Conservation (phyloP, 2,888 invertebrate genomes). For the Ptilodon capucinus region DNA sequence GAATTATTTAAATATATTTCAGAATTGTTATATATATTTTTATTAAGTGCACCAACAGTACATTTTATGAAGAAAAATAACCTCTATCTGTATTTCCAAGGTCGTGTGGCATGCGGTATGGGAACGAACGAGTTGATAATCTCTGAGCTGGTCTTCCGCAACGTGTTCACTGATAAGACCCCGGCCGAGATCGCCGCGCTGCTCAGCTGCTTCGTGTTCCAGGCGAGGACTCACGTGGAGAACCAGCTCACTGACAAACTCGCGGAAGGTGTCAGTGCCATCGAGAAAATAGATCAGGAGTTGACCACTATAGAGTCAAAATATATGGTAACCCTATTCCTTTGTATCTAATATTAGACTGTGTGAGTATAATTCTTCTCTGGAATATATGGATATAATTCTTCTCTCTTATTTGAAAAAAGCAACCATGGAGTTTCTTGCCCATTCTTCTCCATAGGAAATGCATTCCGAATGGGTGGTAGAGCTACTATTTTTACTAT, state of each 20-base stretch:
- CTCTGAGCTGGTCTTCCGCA: conserved; percentile 96
- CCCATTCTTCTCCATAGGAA: too few species aligned
- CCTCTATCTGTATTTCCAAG: conserved; percentile 17
- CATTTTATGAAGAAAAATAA: too few species aligned
- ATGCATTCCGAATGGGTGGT: too few species aligned
- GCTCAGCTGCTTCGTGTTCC: conserved; percentile 96
- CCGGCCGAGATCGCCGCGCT: conserved; percentile 97
- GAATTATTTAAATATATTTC: too few species aligned
- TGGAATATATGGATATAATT: too few species aligned
- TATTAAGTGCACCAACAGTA: too few species aligned
- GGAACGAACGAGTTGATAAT: conserved; percentile 92
- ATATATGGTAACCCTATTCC: conserved; percentile 74
- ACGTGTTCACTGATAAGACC: conserved; percentile 92
- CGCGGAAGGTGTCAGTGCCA: conserved; percentile 85
- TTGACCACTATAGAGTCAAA: conserved; percentile 86
- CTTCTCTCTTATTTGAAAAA: too few species aligned
- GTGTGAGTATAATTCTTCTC: too few species aligned
- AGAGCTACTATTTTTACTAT: too few species aligned
- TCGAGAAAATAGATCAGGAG: conserved; percentile 86
- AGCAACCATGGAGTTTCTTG: too few species aligned
- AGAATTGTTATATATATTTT: too few species aligned
- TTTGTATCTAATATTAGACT: too few species aligned
- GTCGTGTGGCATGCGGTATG: conserved; percentile 75
- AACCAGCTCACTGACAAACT: conserved; percentile 84
- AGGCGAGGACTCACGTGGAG: conserved; percentile 87